Evolutionary conservation across 2,797 vertebrate genomes (phyloP).

Genomic region (Hipposideros larvatus): DNA sequence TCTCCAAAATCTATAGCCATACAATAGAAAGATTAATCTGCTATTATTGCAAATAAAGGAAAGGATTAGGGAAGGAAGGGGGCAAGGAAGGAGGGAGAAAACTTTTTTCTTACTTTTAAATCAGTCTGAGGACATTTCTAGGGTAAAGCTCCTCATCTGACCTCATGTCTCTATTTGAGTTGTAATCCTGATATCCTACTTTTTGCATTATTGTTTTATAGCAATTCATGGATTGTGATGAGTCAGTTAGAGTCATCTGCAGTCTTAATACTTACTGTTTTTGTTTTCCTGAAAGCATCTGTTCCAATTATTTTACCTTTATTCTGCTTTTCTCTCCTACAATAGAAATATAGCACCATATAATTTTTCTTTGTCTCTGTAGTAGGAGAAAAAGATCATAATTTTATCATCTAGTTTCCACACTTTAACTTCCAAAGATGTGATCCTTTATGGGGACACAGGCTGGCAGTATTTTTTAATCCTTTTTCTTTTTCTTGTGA

Average conservation of each 20-base stretch:
- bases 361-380: constrained; percentile 22
- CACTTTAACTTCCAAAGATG: background rate
- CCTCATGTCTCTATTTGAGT: constrained; percentile 34
- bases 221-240: background rate
- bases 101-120: constrained; percentile 58
- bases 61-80: background rate
- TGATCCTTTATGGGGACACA: background rate
- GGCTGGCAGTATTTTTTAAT: background rate
- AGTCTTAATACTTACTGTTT: constrained; percentile 18
- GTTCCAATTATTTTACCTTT: constrained; percentile 58
- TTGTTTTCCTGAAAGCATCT: background rate
- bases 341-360: background rate
- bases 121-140: background rate
- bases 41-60: background rate
- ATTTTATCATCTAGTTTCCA: background rate
- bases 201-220: constrained; percentile 19
- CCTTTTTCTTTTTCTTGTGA: background rate
- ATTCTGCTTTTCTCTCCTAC: background rate
- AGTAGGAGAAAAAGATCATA: background rate
- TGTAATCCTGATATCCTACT: constrained; percentile 41
- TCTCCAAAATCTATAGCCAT: background rate
- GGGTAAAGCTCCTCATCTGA: constrained; percentile 46
- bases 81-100: constrained; percentile 46
- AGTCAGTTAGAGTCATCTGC: constrained; percentile 32
- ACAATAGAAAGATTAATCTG: background rate